Base-by-base conservation (phyloP, 2,888 invertebrate genomes). In the Labia minor region DNA sequence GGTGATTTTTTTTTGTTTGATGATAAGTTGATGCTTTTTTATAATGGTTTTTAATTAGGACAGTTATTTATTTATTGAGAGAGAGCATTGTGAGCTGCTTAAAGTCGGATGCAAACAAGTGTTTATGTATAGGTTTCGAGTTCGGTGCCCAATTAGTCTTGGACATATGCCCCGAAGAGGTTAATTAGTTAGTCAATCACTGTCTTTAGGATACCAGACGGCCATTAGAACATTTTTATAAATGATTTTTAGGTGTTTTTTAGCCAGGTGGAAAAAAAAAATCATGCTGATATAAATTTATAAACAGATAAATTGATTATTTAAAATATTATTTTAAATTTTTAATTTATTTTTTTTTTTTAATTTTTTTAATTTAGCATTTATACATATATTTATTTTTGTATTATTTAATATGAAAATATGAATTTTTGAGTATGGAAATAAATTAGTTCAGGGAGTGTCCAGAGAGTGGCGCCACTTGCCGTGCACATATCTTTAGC, bases 101-200 rank as follows among this genome's bases (percentile, higher is more conserved):
- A 49, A 49, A 8, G n/a, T 49, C 49, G 49, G 49, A 49, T 49
- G 49, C 49, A 49, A 49, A 49, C 49, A 49, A 49, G 49, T 49
- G 49, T 49, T 49, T 49, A 49, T 49, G 49, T 49, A 14, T 49
- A 14, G 3, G 49, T 49, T 49, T 49, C 3, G 49, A 16, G n/a
- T 49, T 16, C 16, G 49, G 49, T 49, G 16, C 49, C 49, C 49
- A 49, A 49, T 49, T 49, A 49, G 49, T 49, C 49, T 49, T 49
- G 14, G 49, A 49, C 49, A 49, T 49, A 14, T 49, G 49, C n/a
- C 49, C 49, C 49, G 6, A 3, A 49, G 49, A 49, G 49, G 49
- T 49, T 49, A 49, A 49, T 49, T 49, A 49, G n/a, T 49, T 49
- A 49, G 49, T 49, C 49, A 49, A 49, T 49, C 49, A 49, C 49